Percentiles rank a stretch among this genome's conserved stretches.
phyloP scores from a whole-genome alignment of 2,888 invertebrate species.

The Limnephilus lunatus region DNA sequence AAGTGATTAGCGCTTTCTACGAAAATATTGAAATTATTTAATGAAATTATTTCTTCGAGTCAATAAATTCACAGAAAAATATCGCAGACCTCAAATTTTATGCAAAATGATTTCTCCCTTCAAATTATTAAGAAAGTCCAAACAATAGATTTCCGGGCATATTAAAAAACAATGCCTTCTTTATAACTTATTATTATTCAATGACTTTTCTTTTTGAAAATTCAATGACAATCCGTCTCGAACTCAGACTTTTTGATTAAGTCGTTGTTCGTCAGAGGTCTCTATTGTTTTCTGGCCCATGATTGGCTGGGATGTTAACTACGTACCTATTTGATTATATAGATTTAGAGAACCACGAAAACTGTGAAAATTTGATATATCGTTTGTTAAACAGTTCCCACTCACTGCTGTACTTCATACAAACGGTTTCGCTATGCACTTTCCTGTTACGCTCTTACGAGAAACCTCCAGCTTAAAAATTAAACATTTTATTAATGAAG shows the following conservation, averaged over 20 bases:
- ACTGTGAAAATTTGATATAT: background rate
- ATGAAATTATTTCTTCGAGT: background rate
- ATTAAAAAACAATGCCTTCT: constrained; percentile 37
- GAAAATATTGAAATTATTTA: background rate
- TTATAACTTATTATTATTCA: constrained; percentile 32
- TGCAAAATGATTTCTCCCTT: background rate
- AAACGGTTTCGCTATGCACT: no score
- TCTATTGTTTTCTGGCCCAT: constrained; percentile 35
- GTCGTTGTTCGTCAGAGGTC: constrained; percentile 28
- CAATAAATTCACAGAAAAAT: background rate
- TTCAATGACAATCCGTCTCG: constrained; percentile 56
- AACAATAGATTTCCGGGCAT: constrained; percentile 31
- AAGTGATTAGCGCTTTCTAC: background rate
- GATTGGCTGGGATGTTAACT: constrained; percentile 41
- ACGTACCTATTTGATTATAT: background rate
- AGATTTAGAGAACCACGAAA: background rate
- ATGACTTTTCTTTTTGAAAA: constrained; percentile 47
- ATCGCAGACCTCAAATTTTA: background rate
- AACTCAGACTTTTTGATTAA: constrained; percentile 60
- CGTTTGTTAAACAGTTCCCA: background rate
- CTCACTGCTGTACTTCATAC: background rate
- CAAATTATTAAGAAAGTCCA: background rate
- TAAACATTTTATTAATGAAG: no score
- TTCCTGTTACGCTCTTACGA: no score
- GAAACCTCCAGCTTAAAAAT: no score